phyloP scores from a whole-genome alignment of 2,888 invertebrate genomes.

The Macaria liturata region DNA sequence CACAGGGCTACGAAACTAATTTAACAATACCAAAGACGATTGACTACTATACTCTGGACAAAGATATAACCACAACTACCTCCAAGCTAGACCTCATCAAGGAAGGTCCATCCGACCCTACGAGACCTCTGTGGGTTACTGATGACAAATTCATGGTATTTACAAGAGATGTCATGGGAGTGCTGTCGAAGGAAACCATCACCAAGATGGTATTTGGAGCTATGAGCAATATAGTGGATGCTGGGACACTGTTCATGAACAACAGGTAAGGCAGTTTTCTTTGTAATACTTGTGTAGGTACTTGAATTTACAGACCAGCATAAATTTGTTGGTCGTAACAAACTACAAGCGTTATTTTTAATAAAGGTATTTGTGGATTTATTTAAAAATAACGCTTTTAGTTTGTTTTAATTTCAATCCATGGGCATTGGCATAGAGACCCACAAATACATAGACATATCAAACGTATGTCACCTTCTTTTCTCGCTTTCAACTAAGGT shows the following conservation, averaged over 20 bases:
- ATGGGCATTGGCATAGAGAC: too few relatives aligned
- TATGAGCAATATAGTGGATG: constrained; percentile 66
- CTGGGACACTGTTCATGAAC: constrained; percentile 69
- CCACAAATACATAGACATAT: too few relatives aligned
- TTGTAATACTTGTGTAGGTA: too few relatives aligned
- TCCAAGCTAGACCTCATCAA: constrained; percentile 45
- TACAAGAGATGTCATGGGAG: constrained; percentile 41
- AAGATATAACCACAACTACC: constrained; percentile 50
- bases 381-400: too few relatives aligned
- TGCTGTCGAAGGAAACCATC: constrained; percentile 61
- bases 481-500: too few relatives aligned
- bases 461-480: too few relatives aligned
- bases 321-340: too few relatives aligned
- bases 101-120: constrained; percentile 53
- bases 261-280: constrained; percentile 51
- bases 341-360: too few relatives aligned
- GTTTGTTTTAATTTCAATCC: too few relatives aligned
- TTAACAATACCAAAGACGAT: constrained; percentile 54
- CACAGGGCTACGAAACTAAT: constrained; percentile 60
- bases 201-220: constrained; percentile 66
- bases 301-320: too few relatives aligned
- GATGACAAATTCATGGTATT: constrained; percentile 54
- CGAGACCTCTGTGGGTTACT: constrained; percentile 61
- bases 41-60: constrained; percentile 53
- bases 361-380: too few relatives aligned